phyloP scores from a whole-genome alignment of 37 sponge, comb jelly and placozoan genomes.

The Axinella damicornis region DNA sequence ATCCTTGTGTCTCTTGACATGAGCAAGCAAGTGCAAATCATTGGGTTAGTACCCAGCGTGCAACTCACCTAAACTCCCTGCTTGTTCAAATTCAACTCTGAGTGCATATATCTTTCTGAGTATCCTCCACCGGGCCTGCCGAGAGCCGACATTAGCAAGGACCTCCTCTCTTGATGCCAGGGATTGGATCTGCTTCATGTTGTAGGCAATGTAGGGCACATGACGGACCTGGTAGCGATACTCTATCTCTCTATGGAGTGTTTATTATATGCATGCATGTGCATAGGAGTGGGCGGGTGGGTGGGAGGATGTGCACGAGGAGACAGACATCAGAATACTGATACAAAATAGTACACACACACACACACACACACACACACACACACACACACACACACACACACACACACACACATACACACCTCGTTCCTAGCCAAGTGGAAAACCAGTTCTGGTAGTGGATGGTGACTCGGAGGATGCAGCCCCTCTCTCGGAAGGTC shows the following conservation, averaged over 20 bases:
- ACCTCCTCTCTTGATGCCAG: slow-evolving; percentile 15
- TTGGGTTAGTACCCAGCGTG: not conserved
- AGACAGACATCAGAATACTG: too few relatives aligned
- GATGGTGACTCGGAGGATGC: slow-evolving; percentile 75
- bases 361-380: too few relatives aligned
- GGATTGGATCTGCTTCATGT: slow-evolving; percentile 59
- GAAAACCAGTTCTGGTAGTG: slow-evolving; percentile 77
- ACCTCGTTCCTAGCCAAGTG: slow-evolving; percentile 81
- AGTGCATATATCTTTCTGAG: slow-evolving; percentile 79
- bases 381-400: not conserved
- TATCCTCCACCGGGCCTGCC: slow-evolving; percentile 52
- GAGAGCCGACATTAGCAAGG: not conserved
- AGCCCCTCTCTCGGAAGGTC: slow-evolving; percentile 75
- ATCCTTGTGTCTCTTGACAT: too few relatives aligned
- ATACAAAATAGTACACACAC: too few relatives aligned
- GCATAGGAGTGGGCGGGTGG: not conserved
- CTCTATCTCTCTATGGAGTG: slow-evolving; percentile 48
- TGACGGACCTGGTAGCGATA: slow-evolving; percentile 68
- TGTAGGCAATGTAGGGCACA: slow-evolving; percentile 75
- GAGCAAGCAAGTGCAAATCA: not conserved
- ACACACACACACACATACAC: not conserved
- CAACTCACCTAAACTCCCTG: slow-evolving; percentile 73
- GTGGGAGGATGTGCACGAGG: slow-evolving; percentile 6
- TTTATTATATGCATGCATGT: not conserved
- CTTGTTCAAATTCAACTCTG: slow-evolving; percentile 78